Conservation (phyloP, 2,888 invertebrate species). For the Gasteruption jaculator region DNA sequence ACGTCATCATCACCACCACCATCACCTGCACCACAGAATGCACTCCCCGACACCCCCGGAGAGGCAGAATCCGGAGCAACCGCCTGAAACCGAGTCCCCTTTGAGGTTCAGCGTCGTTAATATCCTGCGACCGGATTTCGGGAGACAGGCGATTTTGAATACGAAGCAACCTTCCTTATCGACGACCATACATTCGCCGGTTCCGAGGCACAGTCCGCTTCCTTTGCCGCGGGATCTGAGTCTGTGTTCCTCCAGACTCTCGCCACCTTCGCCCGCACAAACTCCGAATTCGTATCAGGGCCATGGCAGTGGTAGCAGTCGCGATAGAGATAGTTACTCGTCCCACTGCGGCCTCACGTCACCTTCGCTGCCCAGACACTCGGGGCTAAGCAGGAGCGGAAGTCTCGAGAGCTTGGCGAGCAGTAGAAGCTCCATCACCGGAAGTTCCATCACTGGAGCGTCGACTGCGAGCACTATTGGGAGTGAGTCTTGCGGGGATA, state of each 20-base stretch:
- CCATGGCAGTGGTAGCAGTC: constrained; percentile 22
- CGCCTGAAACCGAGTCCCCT: constrained; percentile 23
- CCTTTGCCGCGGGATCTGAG: constrained; percentile 37
- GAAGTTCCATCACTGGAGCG: constrained; percentile 43
- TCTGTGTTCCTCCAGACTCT: constrained; percentile 31
- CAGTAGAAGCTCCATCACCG: constrained; percentile 45
- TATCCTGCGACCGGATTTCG: constrained; percentile 81
- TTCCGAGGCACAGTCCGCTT: constrained; percentile 29
- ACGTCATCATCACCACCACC: constrained; percentile 27
- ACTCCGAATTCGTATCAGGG: constrained; percentile 22
- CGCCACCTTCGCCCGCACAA: constrained; percentile 30
- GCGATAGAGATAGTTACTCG: constrained; percentile 31
- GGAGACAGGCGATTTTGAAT: constrained; percentile 66
- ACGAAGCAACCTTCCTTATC: constrained; percentile 51
- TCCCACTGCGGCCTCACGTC: constrained; percentile 36
- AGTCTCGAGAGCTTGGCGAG: constrained; percentile 48
- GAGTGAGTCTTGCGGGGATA: constrained; percentile 39
- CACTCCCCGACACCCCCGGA: constrained; percentile 16
- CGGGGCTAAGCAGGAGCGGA: constrained; percentile 44
- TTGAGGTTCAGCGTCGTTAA: constrained; percentile 83
- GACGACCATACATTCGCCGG: constrained; percentile 22
- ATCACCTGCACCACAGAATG: constrained; percentile 24
- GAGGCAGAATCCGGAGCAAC: constrained; percentile 18
- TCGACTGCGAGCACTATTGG: constrained; percentile 37
- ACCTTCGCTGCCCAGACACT: constrained; percentile 34